Conservation (phyloP, 2,113 vertebrate species). For the Zosterops lateralis region DNA sequence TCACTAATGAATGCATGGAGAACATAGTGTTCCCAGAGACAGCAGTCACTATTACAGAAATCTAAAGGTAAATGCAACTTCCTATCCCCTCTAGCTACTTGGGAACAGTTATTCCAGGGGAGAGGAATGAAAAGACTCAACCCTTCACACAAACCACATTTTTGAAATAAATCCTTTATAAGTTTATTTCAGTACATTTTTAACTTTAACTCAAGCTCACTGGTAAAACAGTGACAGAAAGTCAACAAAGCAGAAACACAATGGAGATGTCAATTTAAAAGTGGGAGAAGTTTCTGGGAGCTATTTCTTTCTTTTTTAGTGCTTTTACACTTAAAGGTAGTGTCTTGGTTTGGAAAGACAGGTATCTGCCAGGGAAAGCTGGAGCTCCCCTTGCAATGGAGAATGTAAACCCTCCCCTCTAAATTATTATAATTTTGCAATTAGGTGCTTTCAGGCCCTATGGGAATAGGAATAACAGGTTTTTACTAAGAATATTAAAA, state of each 20-base stretch:
- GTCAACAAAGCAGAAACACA: not conserved
- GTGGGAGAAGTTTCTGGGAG: not conserved
- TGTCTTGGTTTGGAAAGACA: too few species aligned
- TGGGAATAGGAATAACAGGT: too few species aligned
- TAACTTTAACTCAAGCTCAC: not conserved
- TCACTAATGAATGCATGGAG: not conserved
- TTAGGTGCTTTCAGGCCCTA: too few species aligned
- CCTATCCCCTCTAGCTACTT: not conserved
- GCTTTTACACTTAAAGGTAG: not conserved
- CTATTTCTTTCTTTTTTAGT: not conserved
- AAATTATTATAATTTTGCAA: too few species aligned
- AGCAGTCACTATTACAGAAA: not conserved
- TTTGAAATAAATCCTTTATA: not conserved
- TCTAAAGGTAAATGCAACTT: not conserved
- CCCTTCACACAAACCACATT: not conserved
- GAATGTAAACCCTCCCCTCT: too few species aligned
- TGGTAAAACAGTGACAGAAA: not conserved
- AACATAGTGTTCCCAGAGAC: not conserved
- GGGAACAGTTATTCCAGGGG: not conserved
- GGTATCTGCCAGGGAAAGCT: too few species aligned
- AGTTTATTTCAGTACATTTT: not conserved
- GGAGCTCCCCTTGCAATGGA: too few species aligned
- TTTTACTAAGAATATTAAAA: too few species aligned
- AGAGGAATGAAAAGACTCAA: not conserved
- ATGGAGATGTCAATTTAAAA: not conserved